phyloP scores from a whole-genome alignment of 2,888 invertebrate species.

The Teleiodes luculella region DNA sequence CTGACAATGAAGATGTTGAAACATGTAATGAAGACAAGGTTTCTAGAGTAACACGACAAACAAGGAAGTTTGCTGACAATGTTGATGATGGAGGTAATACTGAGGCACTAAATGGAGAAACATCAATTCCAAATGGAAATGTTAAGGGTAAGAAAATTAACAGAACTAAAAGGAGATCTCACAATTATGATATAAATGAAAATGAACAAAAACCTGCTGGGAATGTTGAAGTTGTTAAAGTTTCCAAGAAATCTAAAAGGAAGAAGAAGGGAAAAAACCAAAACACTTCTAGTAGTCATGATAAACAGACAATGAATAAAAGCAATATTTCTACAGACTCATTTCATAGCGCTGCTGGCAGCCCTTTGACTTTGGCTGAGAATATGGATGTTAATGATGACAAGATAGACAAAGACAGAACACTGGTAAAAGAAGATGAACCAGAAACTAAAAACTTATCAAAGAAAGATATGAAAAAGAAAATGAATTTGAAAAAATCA shows the following conservation, averaged over 20 bases:
- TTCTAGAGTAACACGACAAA: conserved; percentile 41
- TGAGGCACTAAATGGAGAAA: conserved; percentile 20
- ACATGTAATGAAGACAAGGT: conserved; percentile 22
- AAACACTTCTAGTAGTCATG: conserved; percentile 27
- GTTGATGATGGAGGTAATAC: conserved; percentile 21
- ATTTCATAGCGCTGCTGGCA: conserved; percentile 64
- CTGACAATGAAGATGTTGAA: conserved; percentile 24
- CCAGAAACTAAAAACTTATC: not conserved
- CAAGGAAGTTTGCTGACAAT: conserved; percentile 35
- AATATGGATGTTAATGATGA: conserved; percentile 11
- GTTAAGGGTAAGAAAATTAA: conserved; percentile 28
- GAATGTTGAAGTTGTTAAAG: conserved; percentile 35
- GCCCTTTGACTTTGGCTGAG: conserved; percentile 31
- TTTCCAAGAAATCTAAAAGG: conserved; percentile 23
- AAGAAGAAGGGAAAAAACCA: conserved; percentile 41
- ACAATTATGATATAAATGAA: conserved; percentile 28
- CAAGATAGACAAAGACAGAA: conserved; percentile 20
- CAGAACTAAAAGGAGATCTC: conserved; percentile 39
- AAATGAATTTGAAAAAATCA: not conserved
- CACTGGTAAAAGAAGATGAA: conserved; percentile 18
- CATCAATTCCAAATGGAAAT: conserved; percentile 21
- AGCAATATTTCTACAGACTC: conserved; percentile 52
- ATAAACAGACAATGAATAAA: conserved; percentile 29
- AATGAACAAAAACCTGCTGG: conserved; percentile 7
- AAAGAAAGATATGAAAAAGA: not conserved